Base-by-base conservation (phyloP, 2,797 vertebrate genomes). In the Spheniscus humboldti region DNA sequence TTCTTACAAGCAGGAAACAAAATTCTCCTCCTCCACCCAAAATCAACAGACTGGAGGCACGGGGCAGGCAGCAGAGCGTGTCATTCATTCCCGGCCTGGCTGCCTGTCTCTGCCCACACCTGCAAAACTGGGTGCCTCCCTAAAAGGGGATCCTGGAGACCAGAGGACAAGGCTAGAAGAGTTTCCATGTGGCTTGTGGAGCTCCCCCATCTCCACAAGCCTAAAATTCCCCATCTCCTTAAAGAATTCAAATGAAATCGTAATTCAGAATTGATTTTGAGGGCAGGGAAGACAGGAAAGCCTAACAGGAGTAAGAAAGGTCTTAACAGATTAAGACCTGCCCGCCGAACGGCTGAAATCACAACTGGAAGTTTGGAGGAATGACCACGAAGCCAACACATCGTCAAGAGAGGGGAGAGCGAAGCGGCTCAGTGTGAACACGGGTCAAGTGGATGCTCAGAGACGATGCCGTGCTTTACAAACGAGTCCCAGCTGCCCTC, bases 31-130 rank as follows among this genome's bases (percentile, higher is more conserved):
- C 23, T 62, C n/a, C 9, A 8, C 35, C n/a, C 57, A 17, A 41
- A 55, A 20, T 5, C n/a, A 48, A 11, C 17, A 19, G 47, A 20
- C 13, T 30, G 0, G 3, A 31, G 47, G 56, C n/a, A 12, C 2
- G 2, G 31, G 63, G 48, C 41, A 41, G 71, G 72, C 25, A 30
- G 64, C 22, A 25, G 56, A 31, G 55, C 31, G 2, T 3, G 5
- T 10, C 59, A 10, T 19, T 48, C 31, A 10, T 18, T 47, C 35
- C 22, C 3, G 2, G 30, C 6, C 45, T 5, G 18, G 48, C 67
- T 27, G 22, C 77, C 86, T 27, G 17, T 2, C 45, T 39, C 55
- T 83, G 71, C 35, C 63, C 35, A 10, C 18, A 9, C 53, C 45
- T 35, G 28, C 33, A 43, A 35, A 88, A 37, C 37, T 5, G 5